phyloP scores from a whole-genome alignment of 2,888 invertebrate species.

The Polia nebulosa region DNA sequence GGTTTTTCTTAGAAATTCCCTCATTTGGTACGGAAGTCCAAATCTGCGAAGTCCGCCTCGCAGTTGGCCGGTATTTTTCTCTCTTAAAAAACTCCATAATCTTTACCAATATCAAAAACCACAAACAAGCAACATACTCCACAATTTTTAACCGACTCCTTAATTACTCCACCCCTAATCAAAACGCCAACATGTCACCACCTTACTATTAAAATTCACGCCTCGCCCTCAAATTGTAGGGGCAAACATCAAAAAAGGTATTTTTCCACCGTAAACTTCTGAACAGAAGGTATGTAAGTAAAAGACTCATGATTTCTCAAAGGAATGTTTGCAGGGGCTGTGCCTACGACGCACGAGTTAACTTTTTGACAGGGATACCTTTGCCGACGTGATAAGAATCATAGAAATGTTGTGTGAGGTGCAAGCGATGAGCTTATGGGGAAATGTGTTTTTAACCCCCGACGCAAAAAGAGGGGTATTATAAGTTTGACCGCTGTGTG shows the following conservation, averaged over 20 bases:
- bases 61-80: too few species aligned
- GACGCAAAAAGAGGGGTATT: too few species aligned
- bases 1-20: too few species aligned
- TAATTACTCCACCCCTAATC: conserved; percentile 57
- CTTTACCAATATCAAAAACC: not conserved
- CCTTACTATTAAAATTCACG: conserved; percentile 64
- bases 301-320: conserved; percentile 88
- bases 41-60: not conserved
- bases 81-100: not conserved
- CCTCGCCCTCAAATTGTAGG: conserved; percentile 56
- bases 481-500: too few species aligned
- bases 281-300: conserved; percentile 77
- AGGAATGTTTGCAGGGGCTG: conserved; percentile 84
- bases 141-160: conserved; percentile 8
- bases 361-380: conserved; percentile 90
- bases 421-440: conserved; percentile 29
- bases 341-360: conserved; percentile 85
- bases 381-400: conserved; percentile 86
- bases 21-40: too few species aligned
- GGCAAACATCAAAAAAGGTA: conserved; percentile 61
- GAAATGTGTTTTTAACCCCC: too few species aligned
- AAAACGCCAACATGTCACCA: conserved; percentile 28
- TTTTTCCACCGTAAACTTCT: conserved; percentile 38
- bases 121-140: not conserved
- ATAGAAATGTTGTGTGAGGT: conserved; percentile 64